Conservation (phyloP, 53 echinoderm and acorn worm species). For the Henricia sp. region DNA sequence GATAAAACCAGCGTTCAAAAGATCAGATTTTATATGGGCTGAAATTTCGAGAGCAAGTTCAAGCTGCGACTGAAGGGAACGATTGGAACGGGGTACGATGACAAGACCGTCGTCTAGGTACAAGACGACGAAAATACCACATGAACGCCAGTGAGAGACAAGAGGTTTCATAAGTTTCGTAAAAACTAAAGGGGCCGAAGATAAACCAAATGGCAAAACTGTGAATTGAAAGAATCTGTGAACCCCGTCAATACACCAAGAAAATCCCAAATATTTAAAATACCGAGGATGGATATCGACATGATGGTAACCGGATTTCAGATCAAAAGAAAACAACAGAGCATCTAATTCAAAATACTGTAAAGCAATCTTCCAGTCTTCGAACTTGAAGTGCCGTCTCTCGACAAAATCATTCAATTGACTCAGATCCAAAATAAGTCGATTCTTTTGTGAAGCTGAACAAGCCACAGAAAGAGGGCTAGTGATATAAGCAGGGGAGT, state of each 20-base stretch:
- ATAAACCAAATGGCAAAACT: constrained; percentile 11
- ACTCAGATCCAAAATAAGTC: background rate
- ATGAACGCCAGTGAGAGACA: constrained; percentile 3
- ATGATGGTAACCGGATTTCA: constrained; percentile 8
- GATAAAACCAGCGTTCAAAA: constrained; percentile 18
- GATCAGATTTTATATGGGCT: background rate
- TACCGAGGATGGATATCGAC: background rate
- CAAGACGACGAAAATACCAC: constrained; percentile 2
- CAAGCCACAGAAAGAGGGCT: constrained; percentile 10
- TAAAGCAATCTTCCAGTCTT: constrained; percentile 25
- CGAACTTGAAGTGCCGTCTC: background rate
- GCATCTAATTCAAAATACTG: background rate
- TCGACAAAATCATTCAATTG: background rate
- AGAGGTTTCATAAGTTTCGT: constrained; percentile 23
- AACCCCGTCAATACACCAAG: background rate
- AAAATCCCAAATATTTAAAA: constrained; percentile 9
- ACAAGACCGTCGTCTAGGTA: constrained; percentile 24
- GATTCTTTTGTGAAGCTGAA: background rate
- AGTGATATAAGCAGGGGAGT: background rate
- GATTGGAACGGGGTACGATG: background rate
- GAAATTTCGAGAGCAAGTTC: constrained; percentile 1
- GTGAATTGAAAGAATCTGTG: constrained; percentile 6
- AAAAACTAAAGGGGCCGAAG: constrained; percentile 26
- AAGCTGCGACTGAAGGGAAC: background rate
- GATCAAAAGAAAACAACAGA: constrained; percentile 1